These are phyloP conservation scores for Vidua chalybeata DNA, from an alignment of 2,113 vertebrate genomes.

Conservation along the genomic window DNA sequence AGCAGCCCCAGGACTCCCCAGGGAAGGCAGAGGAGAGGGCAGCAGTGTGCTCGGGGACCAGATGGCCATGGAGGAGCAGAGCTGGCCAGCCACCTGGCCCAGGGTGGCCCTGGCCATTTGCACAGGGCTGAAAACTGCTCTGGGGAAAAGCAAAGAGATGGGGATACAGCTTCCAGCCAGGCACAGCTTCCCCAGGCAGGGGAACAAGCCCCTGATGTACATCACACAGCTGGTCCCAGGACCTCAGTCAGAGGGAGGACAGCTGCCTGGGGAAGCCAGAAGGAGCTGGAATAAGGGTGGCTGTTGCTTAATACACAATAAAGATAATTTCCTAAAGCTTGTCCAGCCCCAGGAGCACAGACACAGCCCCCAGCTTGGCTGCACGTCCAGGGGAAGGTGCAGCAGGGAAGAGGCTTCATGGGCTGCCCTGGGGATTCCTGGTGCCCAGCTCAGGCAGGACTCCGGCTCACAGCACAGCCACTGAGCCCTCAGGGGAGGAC, in stretches of 20 bases:
- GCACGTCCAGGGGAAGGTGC: background rate
- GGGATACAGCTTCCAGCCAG: background rate
- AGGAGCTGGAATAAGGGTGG: background rate
- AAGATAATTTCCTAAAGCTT: background rate
- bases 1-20: background rate
- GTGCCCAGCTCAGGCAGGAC: background rate
- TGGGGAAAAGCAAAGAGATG: background rate
- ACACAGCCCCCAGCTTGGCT: fast-evolving
- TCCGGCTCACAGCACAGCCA: background rate
- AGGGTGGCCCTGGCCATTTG: background rate
- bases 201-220: background rate
- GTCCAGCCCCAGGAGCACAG: fast-evolving
- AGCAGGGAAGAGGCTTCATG: background rate
- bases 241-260: background rate
- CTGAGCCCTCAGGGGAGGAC: fast-evolving
- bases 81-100: background rate
- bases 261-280: background rate
- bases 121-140: background rate
- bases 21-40: background rate
- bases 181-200: background rate
- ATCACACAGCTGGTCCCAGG: background rate
- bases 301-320: background rate
- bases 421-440: background rate
- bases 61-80: background rate
- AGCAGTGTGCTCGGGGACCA: fast-evolving